A percentile compares a stretch with the other conserved stretches of the same genome.
These are phyloP conservation scores for Cephalopachus bancanus DNA, from an alignment of 2,797 vertebrate species.

Conservation along the genomic window DNA sequence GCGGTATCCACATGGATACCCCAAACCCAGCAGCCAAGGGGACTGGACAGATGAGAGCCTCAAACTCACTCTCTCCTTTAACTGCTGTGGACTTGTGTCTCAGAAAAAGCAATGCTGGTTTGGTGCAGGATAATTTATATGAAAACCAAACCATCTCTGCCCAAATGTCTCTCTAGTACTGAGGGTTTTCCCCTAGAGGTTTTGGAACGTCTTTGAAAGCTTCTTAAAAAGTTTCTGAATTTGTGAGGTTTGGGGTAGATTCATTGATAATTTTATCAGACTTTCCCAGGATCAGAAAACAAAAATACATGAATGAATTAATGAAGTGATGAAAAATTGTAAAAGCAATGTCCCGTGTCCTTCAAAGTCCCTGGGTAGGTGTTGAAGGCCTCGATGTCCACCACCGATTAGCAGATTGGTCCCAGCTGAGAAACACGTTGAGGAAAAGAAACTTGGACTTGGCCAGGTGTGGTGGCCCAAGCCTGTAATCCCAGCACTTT, in stretches of 20 bases:
- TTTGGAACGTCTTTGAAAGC: neutral
- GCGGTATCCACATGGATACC: too few relatives aligned
- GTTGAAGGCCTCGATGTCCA: neutral
- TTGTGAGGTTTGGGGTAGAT: neutral
- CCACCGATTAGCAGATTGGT: neutral
- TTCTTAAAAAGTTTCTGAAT: neutral
- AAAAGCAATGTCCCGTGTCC: neutral
- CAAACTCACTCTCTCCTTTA: neutral
- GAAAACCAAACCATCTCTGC: too few relatives aligned
- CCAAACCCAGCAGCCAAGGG: too few relatives aligned
- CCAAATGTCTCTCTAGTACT: rapidly evolving
- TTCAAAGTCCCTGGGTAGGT: neutral
- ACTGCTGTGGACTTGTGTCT: neutral
- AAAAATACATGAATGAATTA: neutral
- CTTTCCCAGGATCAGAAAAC: neutral
- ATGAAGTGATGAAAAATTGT: neutral
- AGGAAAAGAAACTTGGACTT: neutral
- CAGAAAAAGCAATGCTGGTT: neutral
- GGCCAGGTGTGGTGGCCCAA: too few relatives aligned
- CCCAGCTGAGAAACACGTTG: neutral
- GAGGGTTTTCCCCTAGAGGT: neutral
- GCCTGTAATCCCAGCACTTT: too few relatives aligned
- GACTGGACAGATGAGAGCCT: rapidly evolving
- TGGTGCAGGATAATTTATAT: neutral
- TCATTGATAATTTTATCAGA: neutral